These are phyloP conservation scores for Campoplex capitator DNA, from an alignment of 2,888 invertebrate species.

Conservation along the genomic window DNA sequence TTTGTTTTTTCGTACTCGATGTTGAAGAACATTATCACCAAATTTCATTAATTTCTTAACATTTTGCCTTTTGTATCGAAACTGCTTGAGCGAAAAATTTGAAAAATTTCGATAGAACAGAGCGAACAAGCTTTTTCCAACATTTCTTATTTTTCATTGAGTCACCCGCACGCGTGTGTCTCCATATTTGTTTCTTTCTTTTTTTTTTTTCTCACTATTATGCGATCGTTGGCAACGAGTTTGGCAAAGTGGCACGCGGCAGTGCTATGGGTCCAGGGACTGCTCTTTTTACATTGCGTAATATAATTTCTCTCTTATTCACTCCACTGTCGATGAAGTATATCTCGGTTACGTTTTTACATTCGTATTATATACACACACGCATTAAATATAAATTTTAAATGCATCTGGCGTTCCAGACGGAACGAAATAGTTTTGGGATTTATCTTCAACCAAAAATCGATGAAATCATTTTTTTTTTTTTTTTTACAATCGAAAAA, in stretches of 20 bases:
- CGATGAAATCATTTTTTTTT: neutral
- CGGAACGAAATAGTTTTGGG: neutral
- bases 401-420: conserved; percentile 13
- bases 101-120: neutral
- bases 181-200: neutral
- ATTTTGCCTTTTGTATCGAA: neutral
- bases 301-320: conserved; percentile 50
- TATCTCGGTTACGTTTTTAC: conserved; percentile 52
- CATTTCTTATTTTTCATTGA: neutral
- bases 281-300: conserved; percentile 39
- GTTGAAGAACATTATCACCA: no score
- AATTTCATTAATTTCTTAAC: no score
- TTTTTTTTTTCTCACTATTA: conserved; percentile 21
- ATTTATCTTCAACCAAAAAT: neutral
- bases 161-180: neutral
- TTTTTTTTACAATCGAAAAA: neutral
- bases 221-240: conserved; percentile 51
- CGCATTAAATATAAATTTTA: neutral
- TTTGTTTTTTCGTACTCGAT: no score
- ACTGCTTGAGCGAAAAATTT: neutral
- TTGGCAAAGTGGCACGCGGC: conserved; percentile 58
- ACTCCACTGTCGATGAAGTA: conserved; percentile 32
- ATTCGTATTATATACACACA: neutral
- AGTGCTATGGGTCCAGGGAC: conserved; percentile 34
- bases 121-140: neutral